phyloP scores from a whole-genome alignment of 2,888 invertebrate species.

The Hirtodrosophila confusa region DNA sequence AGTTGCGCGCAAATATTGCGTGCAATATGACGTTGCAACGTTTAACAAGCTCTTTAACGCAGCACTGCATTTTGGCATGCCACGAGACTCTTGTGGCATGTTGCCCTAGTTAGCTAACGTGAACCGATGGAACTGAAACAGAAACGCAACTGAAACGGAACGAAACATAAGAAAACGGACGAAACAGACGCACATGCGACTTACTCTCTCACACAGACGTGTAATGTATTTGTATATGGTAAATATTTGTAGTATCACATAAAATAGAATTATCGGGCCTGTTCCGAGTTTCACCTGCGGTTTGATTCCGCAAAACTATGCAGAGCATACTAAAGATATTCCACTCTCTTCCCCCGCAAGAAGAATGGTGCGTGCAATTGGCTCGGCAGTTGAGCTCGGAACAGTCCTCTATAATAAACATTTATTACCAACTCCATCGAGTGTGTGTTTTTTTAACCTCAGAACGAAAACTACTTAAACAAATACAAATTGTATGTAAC shows the following conservation, averaged over 20 bases:
- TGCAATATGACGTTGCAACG: too few species aligned
- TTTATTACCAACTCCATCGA: conserved; percentile 17
- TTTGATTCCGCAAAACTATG: too few species aligned
- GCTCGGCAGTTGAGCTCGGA: too few species aligned
- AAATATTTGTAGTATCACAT: conserved; percentile 27
- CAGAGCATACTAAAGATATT: too few species aligned
- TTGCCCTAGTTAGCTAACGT: conserved; percentile 37
- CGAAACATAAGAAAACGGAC: conserved; percentile 2
- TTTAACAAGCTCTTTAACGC: not conserved
- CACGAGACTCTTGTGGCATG: conserved; percentile 28
- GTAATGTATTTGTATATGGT: conserved; percentile 27
- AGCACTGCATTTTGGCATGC: conserved; percentile 35
- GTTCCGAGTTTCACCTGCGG: too few species aligned
- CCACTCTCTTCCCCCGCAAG: too few species aligned
- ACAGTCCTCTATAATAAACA: not conserved
- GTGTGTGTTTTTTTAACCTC: conserved; percentile 27
- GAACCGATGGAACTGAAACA: conserved; percentile 20
- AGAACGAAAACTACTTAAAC: not conserved
- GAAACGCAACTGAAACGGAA: not conserved
- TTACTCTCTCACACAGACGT: conserved; percentile 25
- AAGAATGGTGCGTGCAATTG: too few species aligned
- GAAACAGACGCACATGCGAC: conserved; percentile 47
- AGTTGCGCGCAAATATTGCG: too few species aligned
- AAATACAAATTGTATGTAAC: conserved; percentile 10
- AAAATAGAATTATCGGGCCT: not conserved